Conservation (phyloP, 2,888 invertebrate species). For the Nomada goodeniana region DNA sequence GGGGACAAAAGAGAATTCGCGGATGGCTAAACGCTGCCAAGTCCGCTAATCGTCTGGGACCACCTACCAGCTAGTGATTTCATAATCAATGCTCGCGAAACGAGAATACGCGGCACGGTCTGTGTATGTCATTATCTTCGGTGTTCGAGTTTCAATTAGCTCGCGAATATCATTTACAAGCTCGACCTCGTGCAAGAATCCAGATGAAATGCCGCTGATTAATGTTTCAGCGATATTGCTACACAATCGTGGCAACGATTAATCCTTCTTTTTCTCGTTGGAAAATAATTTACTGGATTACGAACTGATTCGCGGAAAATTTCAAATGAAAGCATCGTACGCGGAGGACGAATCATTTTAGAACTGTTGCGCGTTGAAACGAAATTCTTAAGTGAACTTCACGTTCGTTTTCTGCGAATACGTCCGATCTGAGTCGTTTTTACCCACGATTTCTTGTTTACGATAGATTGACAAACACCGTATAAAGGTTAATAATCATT, state of each 20-base stretch:
- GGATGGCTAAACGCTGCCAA: slow-evolving; percentile 65
- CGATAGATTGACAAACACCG: too few species aligned
- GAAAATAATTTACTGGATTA: slow-evolving; percentile 5
- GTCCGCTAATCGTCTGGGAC: slow-evolving; percentile 74
- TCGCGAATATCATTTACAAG: slow-evolving; percentile 36
- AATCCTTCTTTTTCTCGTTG: not conserved
- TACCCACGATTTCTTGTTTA: too few species aligned
- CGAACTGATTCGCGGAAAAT: too few species aligned
- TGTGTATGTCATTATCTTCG: slow-evolving; percentile 65
- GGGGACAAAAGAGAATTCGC: slow-evolving; percentile 48
- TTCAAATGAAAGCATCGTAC: too few species aligned
- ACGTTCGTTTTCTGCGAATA: too few species aligned
- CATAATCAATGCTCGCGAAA: slow-evolving; percentile 76
- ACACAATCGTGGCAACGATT: not conserved
- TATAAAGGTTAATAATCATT: too few species aligned
- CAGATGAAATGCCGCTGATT: slow-evolving; percentile 48
- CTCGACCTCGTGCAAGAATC: slow-evolving; percentile 39
- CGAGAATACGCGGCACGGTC: slow-evolving; percentile 56
- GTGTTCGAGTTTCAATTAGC: slow-evolving; percentile 71
- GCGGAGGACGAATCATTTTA: too few species aligned
- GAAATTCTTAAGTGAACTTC: too few species aligned
- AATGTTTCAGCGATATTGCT: slow-evolving; percentile 27
- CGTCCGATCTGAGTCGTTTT: too few species aligned
- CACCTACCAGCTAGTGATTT: slow-evolving; percentile 78
- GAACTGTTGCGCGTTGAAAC: too few species aligned